A percentile compares a stretch with the other conserved stretches of the same genome.
Evolutionary conservation across 2,113 vertebrate genomes (phyloP).

Genomic region (Arizona elegans): DNA sequence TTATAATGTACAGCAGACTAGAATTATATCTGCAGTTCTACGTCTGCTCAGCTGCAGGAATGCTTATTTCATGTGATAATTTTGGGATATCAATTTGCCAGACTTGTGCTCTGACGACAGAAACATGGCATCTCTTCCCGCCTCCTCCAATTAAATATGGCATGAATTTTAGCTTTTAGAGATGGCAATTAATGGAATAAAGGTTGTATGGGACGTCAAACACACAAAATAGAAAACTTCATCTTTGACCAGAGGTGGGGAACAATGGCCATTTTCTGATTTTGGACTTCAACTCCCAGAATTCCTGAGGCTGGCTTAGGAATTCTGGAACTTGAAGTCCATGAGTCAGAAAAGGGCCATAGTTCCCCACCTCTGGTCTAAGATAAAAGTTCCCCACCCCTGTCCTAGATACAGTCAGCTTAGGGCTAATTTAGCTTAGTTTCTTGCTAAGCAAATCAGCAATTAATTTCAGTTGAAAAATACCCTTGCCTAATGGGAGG

Average conservation of each 20-base stretch:
- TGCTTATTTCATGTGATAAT: not conserved
- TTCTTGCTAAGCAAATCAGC: not conserved
- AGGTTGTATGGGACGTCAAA: not conserved
- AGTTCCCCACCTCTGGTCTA: too few species aligned
- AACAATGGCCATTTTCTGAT: too few species aligned
- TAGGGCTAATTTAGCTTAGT: not conserved
- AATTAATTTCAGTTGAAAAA: not conserved
- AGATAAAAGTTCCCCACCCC: too few species aligned
- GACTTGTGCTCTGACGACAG: not conserved
- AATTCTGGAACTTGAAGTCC: too few species aligned
- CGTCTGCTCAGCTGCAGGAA: not conserved
- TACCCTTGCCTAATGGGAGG: not conserved
- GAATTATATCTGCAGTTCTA: not conserved
- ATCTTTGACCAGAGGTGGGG: not conserved
- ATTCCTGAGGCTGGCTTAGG: too few species aligned
- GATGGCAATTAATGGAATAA: not conserved
- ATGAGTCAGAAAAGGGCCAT: too few species aligned
- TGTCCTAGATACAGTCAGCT: not conserved
- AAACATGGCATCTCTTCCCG: not conserved
- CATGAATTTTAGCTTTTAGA: not conserved
- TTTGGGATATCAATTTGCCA: not conserved
- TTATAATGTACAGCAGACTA: not conserved
- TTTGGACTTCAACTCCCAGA: too few species aligned
- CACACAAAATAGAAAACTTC: not conserved
- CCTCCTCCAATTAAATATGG: not conserved